Evolutionary conservation across 2,888 invertebrate genomes (phyloP), one percentile per base, ranked within the genome.

Genomic region (Chydorus sphaericus): DNA sequence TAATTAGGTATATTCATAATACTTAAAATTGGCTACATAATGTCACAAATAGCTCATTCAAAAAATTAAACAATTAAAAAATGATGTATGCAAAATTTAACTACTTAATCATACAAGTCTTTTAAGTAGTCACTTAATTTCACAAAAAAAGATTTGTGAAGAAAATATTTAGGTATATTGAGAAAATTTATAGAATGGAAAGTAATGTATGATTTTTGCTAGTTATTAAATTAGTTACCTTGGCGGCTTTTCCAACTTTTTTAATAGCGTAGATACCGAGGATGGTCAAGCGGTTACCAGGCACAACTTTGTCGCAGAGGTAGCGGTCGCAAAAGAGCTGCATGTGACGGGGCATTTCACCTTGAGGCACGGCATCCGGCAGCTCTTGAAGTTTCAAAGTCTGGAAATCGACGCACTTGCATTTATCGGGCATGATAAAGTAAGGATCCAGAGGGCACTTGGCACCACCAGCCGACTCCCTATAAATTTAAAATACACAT

Each of bases 401-500:
- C 80, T 99, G 98, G 68, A 91, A 99, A 72, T 99, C 97, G 26
- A 97, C 89, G 70, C 97, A 98, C 62, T 82, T 79, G 70, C 97
- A 97, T 71, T 93, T 94, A 69, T 98, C 97, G 16, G 97, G 96
- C 70, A 97, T 82, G 60, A 99, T 94, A 69, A 92, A 94, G 70
- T 89, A 99, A 1, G 98, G 98, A 73, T 99, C 98, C 56, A 96
- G 68, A 0, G 97, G 96, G 66, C 98, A 98, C 65, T 88, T 88
- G 0, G 88, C 86, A 55, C 86, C 75, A 28, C 93, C 93, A 59
- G 88, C 85, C 75, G 92, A 91, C 67, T 94, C 94, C 16, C 90
- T 90, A 69, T 48, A 64, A 62, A 16, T 29, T n/a, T 53, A 16
- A 48, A 49, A 31, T 33, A 49, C 4, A 50, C 18, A 7, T 30